Evolutionary conservation across 2,888 invertebrate genomes (phyloP).

Genomic region (Melieria omissa): DNA sequence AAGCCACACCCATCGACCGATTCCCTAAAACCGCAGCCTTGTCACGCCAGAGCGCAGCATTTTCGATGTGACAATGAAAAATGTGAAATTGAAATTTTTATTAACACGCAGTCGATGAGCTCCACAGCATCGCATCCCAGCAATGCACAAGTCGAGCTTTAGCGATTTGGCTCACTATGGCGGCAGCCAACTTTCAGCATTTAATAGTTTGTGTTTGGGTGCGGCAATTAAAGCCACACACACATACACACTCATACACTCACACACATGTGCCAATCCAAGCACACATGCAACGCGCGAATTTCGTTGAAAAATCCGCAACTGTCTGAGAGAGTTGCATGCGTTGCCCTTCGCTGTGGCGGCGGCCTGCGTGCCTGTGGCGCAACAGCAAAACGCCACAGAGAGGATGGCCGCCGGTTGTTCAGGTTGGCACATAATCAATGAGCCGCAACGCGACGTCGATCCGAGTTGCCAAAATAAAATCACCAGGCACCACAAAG

Average conservation of each 20-base stretch:
- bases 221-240: constrained; percentile 40
- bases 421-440: too few relatives aligned
- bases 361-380: too few relatives aligned
- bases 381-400: too few relatives aligned
- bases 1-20: neutral
- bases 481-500: neutral
- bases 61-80: constrained; percentile 11
- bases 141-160: neutral
- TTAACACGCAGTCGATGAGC: constrained; percentile 1
- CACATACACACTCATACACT: neutral
- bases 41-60: too few relatives aligned
- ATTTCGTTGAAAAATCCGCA: neutral
- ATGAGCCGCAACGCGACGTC: too few relatives aligned
- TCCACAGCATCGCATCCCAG: neutral
- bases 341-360: too few relatives aligned
- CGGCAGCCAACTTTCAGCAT: constrained; percentile 16
- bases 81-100: constrained; percentile 20
- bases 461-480: too few relatives aligned
- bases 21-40: too few relatives aligned
- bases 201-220: constrained; percentile 25
- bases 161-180: neutral
- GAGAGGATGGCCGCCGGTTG: too few relatives aligned
- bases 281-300: neutral
- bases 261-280: neutral
- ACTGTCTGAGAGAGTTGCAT: neutral